A percentile compares a stretch with the other conserved stretches of the same genome.
phyloP scores from a whole-genome alignment of 2,888 invertebrate genomes.

The Heliconius erato region DNA sequence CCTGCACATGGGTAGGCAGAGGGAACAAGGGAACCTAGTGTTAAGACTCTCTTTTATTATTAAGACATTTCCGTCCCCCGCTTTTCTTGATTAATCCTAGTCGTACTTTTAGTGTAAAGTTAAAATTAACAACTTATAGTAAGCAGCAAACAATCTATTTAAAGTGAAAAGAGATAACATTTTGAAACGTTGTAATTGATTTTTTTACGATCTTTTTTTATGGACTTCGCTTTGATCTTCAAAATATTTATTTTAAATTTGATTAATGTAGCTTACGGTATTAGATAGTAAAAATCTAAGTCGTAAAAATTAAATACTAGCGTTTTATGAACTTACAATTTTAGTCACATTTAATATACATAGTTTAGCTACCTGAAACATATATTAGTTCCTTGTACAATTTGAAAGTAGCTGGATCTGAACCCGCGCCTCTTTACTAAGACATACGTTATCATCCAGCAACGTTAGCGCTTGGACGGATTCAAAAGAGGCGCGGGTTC shows the following conservation, averaged over 20 bases:
- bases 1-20: no score
- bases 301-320: conserved; percentile 5
- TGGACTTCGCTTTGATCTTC: conserved; percentile 22
- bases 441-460: no score
- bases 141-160: conserved; percentile 10
- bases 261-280: conserved; percentile 1
- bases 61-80: no score
- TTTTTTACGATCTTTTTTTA: conserved; percentile 29
- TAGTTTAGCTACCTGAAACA: no score
- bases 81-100: background rate
- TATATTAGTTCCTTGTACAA: no score
- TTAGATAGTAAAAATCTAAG: background rate
- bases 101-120: background rate
- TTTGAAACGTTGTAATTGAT: conserved; percentile 26
- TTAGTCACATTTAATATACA: background rate
- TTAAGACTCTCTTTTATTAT: no score
- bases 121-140: background rate
- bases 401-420: no score
- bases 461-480: no score
- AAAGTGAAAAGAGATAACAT: conserved; percentile 23
- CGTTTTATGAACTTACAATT: background rate
- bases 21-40: no score
- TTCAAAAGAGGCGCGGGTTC: no score
- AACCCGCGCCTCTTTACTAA: no score
- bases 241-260: conserved; percentile 17